phyloP scores from a whole-genome alignment of 2,888 invertebrate species.

The Pardosa pseudoannulata region DNA sequence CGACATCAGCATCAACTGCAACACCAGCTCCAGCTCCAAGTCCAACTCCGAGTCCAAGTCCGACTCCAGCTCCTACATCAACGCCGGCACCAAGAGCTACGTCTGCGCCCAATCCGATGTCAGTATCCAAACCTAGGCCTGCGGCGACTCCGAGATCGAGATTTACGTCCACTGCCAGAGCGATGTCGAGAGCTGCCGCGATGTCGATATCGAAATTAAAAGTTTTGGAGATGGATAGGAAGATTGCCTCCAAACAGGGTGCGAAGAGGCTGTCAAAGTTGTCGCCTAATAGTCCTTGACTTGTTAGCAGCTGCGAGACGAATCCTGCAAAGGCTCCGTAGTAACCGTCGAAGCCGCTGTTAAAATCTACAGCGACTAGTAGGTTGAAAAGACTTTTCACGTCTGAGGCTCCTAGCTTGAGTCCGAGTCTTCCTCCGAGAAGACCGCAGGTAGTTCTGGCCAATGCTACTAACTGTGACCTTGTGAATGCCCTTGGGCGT shows the following conservation, averaged over 20 bases:
- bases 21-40: conserved; percentile 9
- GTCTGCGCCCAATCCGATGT: background rate
- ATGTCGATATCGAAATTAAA: too few relatives aligned
- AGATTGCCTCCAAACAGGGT: too few relatives aligned
- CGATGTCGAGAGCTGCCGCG: background rate
- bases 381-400: background rate
- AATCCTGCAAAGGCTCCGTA: background rate
- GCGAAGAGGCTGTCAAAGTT: background rate
- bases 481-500: background rate
- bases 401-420: background rate
- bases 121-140: background rate
- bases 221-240: background rate
- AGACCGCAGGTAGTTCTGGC: background rate
- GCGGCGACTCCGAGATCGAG: background rate
- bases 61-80: background rate
- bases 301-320: background rate
- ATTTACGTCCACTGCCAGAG: background rate
- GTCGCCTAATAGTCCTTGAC: background rate
- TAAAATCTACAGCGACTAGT: background rate
- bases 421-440: background rate
- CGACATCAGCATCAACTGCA: conserved; percentile 7
- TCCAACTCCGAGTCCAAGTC: background rate
- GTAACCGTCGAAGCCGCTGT: background rate
- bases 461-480: background rate
- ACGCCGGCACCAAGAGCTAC: background rate